Percentiles rank a stretch among this genome's conserved stretches.
These are phyloP conservation scores for Muscicapa striata DNA, from an alignment of 2,797 vertebrate species.

Conservation along the genomic window DNA sequence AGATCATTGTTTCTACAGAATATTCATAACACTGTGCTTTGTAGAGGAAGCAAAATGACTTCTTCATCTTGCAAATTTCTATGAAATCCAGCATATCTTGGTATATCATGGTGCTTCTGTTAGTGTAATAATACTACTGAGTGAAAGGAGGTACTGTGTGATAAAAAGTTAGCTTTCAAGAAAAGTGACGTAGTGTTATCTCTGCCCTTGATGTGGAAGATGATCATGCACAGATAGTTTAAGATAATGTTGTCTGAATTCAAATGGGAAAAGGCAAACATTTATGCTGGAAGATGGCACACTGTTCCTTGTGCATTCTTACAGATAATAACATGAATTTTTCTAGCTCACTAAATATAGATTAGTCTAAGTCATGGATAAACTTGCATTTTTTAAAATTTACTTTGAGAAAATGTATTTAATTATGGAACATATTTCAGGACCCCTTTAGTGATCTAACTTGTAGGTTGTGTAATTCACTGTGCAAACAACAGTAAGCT, in stretches of 20 bases:
- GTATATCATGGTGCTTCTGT: background rate
- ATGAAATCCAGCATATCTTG: background rate
- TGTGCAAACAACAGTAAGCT: fast-evolving
- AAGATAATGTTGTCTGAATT: slow-evolving; percentile 25
- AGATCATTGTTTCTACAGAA: background rate
- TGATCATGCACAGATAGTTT: background rate
- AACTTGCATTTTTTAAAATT: background rate
- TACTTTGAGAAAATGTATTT: background rate
- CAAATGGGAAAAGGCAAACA: background rate
- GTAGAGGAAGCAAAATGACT: background rate
- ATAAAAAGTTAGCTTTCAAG: slow-evolving; percentile 2
- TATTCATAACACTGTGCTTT: background rate
- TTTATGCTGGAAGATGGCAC: background rate
- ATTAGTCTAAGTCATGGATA: background rate
- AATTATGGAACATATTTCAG: background rate
- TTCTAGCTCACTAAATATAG: background rate
- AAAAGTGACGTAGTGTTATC: background rate
- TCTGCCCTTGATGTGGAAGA: slow-evolving; percentile 13
- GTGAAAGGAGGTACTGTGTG: background rate
- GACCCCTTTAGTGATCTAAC: background rate
- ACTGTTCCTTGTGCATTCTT: background rate
- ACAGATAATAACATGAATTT: background rate
- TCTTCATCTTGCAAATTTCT: background rate
- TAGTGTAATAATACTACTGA: background rate
- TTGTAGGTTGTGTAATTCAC: background rate